Evolutionary conservation across 1,140 invertebrate genomes (phyloP).

Genomic region (Conopomorpha cramerella): DNA sequence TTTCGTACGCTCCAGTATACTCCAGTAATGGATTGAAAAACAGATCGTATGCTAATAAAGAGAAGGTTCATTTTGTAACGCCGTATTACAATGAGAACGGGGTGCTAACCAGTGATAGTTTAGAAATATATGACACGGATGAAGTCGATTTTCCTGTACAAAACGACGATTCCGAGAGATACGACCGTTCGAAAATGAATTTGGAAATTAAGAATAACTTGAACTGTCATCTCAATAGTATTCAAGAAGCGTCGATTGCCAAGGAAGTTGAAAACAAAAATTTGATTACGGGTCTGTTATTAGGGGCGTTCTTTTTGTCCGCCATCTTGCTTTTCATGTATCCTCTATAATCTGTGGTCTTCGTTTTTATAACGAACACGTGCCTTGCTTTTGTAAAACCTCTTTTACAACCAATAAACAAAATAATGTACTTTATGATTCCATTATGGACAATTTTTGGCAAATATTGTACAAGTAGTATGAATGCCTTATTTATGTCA

Average conservation of each 20-base stretch:
- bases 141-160: conserved; percentile 38
- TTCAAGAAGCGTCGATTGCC: conserved; percentile 20
- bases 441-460: neutral
- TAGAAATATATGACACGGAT: conserved; percentile 47
- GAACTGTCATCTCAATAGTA: conserved; percentile 21
- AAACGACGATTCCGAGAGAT: conserved; percentile 19
- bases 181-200: conserved; percentile 50
- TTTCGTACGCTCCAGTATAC: too few relatives aligned
- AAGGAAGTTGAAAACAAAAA: conserved; percentile 36
- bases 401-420: too few relatives aligned
- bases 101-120: conserved; percentile 26
- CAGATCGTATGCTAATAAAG: conserved; percentile 32
- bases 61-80: conserved; percentile 43
- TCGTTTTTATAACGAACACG: too few relatives aligned
- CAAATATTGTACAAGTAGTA: neutral
- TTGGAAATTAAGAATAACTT: conserved; percentile 48
- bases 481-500: neutral
- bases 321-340: conserved; percentile 72
- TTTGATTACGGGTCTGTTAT: conserved; percentile 44
- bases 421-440: conserved; percentile 2
- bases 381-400: too few relatives aligned
- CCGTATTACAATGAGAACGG: conserved; percentile 33
- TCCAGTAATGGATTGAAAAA: too few relatives aligned
- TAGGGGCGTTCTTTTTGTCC: conserved; percentile 66
- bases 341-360: conserved; percentile 70